Evolutionary conservation across 2,797 vertebrate genomes (phyloP).

Genomic region (Sciaenops ocellatus): DNA sequence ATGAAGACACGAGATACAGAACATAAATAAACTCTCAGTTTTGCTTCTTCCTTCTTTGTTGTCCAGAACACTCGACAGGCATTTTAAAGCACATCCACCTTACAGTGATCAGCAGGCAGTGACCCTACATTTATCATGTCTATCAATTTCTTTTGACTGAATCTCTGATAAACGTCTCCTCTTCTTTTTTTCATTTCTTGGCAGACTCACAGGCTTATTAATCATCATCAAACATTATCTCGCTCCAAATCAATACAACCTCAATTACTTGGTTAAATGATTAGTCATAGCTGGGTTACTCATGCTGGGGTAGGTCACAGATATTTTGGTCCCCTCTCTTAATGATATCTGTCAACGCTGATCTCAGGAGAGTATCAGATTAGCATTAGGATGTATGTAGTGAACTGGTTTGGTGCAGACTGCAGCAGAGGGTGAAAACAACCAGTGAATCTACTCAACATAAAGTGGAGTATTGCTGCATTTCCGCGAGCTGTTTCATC

Average conservation of each 20-base stretch:
- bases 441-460: neutral
- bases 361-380: conserved; percentile 19
- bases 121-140: neutral
- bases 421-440: neutral
- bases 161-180: neutral
- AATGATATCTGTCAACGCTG: neutral
- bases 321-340: neutral
- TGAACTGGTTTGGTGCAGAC: neutral
- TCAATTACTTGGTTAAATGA: conserved; percentile 2
- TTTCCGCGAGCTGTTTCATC: conserved; percentile 38
- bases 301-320: conserved; percentile 1
- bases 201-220: conserved; percentile 5
- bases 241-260: neutral
- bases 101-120: too few species aligned
- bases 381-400: neutral
- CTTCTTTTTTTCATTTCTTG: neutral
- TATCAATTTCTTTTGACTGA: neutral
- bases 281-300: conserved; percentile 35
- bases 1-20: neutral
- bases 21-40: too few species aligned
- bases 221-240: neutral
- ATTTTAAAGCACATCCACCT: neutral
- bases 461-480: conserved; percentile 18
- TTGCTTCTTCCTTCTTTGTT: too few species aligned
- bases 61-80: neutral